Base-by-base conservation (phyloP, 2,888 invertebrate species). In the Gymnoscelis rufifasciata region DNA sequence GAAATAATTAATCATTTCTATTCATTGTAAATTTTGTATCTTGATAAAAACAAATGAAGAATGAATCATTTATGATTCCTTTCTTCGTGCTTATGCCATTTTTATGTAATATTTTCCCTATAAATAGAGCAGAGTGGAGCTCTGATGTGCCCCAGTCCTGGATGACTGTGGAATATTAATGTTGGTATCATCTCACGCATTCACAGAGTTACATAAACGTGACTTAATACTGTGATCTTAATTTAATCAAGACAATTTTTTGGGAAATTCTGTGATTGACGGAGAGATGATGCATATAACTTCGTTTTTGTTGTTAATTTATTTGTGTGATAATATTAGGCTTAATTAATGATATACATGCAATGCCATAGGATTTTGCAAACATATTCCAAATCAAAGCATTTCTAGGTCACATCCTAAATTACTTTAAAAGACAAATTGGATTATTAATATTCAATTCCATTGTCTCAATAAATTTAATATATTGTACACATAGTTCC, bases 171-270 rank as follows among this genome's bases (percentile, higher is more conserved):
- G 87, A 88, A 88, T 88, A 87, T 86, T 73, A 73, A 74, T 69
- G 71, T 63, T 67, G 66, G 60, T 71, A 80, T 86, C 77, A 80
- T 83, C 80, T 51, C 74, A 74, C 76, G 61, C 74, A 78, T 83
- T 86, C 75, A 68, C 81, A 76, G 82, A 79, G 76, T 83, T 78
- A 76, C 75, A 82, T 81, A 71, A 79, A 74, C 65, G 87, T 88
- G 84, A 88, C 86, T 86, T 87, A 84, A 81, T 79, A 81, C 88
- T 88, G 88, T 88, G 88, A 88, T 88, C 84, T 83, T 88, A 88
- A 83, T 88, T 88, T 88, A 87, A 71, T 30, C 72, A 75, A 81
- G 74, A 74, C 74, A 83, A 78, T 80, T 84, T 81, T 47, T 83
- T 79, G 78, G 83, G 74, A 75, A 79, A 78, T 81, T 83, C 84